Conservation (phyloP, 2,797 vertebrate genomes). For the Bovichtus variegatus region DNA sequence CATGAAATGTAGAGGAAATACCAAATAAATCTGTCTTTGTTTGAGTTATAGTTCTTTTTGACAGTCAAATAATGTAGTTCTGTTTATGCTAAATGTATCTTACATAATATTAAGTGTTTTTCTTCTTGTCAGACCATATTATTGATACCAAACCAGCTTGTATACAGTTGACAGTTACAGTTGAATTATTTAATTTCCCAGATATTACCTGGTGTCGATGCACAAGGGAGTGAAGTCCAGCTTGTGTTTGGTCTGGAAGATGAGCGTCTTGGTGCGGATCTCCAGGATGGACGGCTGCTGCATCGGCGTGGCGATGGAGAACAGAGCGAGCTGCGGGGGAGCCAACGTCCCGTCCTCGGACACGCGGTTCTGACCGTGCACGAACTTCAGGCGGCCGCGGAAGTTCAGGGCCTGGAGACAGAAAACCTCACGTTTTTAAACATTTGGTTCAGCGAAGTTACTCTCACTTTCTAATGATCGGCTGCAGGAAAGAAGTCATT, state of each 20-base stretch:
- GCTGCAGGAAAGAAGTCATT: too few species aligned
- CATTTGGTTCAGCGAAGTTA: not conserved
- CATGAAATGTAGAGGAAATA: too few species aligned
- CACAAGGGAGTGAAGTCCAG: slow-evolving; percentile 88
- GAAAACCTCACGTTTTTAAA: not conserved
- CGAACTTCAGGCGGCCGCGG: slow-evolving; percentile 83
- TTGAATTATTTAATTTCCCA: too few species aligned
- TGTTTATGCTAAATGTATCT: too few species aligned
- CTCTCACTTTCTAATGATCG: too few species aligned
- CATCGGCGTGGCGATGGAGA: slow-evolving; percentile 84
- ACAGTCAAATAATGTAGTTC: not conserved
- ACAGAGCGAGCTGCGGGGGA: slow-evolving; percentile 85
- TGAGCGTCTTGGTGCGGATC: slow-evolving; percentile 84
- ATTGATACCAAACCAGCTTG: not conserved
- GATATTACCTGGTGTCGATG: slow-evolving; percentile 86
- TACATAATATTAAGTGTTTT: not conserved
- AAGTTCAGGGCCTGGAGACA: slow-evolving; percentile 86
- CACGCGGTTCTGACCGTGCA: slow-evolving; percentile 82
- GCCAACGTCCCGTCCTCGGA: slow-evolving; percentile 64
- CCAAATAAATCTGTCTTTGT: not conserved
- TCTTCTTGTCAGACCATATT: not conserved
- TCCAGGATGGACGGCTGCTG: slow-evolving; percentile 88
- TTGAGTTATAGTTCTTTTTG: not conserved
- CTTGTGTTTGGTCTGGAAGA: slow-evolving; percentile 91
- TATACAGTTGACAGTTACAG: too few species aligned